Base-by-base conservation (phyloP, 2,113 vertebrate species). In the Dromas ardeola region DNA sequence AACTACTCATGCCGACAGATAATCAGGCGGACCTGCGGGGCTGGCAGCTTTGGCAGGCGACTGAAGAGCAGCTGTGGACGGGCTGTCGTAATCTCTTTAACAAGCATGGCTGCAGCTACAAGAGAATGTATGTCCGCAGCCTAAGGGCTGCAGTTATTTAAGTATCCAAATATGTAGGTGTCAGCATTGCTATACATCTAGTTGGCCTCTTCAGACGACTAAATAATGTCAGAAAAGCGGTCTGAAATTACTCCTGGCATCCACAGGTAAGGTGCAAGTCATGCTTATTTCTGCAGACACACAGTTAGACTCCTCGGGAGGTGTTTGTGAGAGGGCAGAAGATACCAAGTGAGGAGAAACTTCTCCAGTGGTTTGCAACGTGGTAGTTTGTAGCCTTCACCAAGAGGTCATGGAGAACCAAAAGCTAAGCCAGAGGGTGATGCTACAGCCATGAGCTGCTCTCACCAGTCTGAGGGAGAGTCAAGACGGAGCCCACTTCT, bases 21-120 rank as follows among this genome's bases (percentile, higher is more conserved):
- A 26, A 92, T 45, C 27, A 76, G 83, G 30, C 67, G 61, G 85
- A 66, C 65, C 55, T 79, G 81, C 63, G 43, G 30, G 20, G 47
- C 52, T 86, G 67, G 90, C 45, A 74, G 81, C 78, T 87, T 78
- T 90, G 81, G 69, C 73, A 90, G 74, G 40, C 50, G 36, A 23
- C 65, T 56, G 73, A 73, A 78, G 88, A 84, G 92, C 82, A 94
- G 89, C 95, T 88, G 92, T 42, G 55, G 86, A 42, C 79, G 74
- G 65, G 55, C 82, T 81, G 65, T 10, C 2, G 1, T 71, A 63
- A 90, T 72, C 58, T 61, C 72, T 72, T 83, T 42, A 72, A 65
- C 34, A 70, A 77, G 77, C 15, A 8, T 11, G 69, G 73, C n/a
- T 77, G 47, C 38, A 94, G n/a, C 81, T 73, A 43, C 69, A 65